phyloP scores from a whole-genome alignment of 1,140 invertebrate genomes.

The Argopecten irradians region DNA sequence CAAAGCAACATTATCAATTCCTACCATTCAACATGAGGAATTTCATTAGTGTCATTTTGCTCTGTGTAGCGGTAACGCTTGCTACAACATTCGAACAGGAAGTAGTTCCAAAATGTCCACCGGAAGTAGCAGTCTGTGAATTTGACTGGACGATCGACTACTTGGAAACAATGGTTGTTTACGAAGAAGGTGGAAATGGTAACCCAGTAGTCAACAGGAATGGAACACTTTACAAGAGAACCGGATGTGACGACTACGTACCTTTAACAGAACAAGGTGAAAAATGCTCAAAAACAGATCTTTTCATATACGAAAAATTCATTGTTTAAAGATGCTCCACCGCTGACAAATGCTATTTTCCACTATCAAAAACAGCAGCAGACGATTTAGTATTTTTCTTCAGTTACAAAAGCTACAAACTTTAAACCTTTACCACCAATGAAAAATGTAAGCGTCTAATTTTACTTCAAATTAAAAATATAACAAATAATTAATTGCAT shows the following conservation, averaged over 20 bases:
- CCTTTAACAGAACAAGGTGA: not conserved
- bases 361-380: no score
- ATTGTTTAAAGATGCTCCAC: no score
- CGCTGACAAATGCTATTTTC: no score
- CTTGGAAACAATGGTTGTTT: constrained; percentile 47
- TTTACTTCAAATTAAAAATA: no score
- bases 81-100: not conserved
- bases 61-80: not conserved
- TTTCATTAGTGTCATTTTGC: not conserved
- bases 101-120: constrained; percentile 38
- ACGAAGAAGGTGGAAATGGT: constrained; percentile 65
- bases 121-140: constrained; percentile 69
- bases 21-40: not conserved
- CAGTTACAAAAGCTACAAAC: no score
- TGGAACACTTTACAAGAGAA: constrained; percentile 24
- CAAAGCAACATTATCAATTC: not conserved
- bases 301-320: no score
- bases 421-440: no score
- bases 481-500: no score
- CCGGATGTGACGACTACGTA: not conserved
- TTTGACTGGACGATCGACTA: constrained; percentile 75
- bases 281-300: no score
- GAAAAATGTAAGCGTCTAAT: no score
- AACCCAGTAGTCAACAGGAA: constrained; percentile 34
- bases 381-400: no score